Base-by-base conservation (phyloP, 35 echinoderm and acorn worm genomes). In the Apostichopus parvimensis region DNA sequence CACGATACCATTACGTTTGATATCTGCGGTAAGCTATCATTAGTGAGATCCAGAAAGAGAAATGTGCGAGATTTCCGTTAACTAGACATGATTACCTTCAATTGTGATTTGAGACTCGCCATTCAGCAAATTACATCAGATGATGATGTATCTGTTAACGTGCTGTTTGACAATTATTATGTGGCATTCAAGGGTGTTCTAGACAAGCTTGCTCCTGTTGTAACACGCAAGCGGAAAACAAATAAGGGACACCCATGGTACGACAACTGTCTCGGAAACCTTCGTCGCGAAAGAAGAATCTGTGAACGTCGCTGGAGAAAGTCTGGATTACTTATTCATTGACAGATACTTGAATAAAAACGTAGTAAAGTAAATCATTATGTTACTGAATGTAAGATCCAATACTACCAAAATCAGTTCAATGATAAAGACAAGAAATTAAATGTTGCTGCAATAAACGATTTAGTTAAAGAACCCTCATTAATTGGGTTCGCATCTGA, bases 321-420 rank as follows among this genome's bases (percentile, higher is more conserved):
- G 21, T 85, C 82, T 62, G 57, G 57, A 85, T 62, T 85, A 58
- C 82, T 62, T 56, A n/a, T 85, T 55, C 5, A 85, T 55, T 56
- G 82, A 18, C 82, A 85, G 82, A 62, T 85, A 22, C 56, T 58
- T 56, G 82, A 85, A 55, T 14, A 85, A 1, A 85, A 58, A 26
- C 34, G 82, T 34, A 53, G 56, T 56, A 22, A 85, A 20, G 82
- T 85, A 20, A 85, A 59, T 26, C 28, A 21, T 28, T 23, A 85
- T 23, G 21, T 85, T 13, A 58, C 82, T 85, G 54, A 85, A 55
- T 56, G 54, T 21, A 85, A 85, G 56, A 85, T 85, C 21, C 13
- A 56, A 85, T 85, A 85, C 23, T 85, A 85, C 8, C 82, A 85
- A 85, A 60, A 85, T 53, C 77, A 79, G 22, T 79, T 79, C 26